Percentiles rank a stretch among this genome's conserved stretches.
Evolutionary conservation across 1,140 invertebrate genomes (phyloP).

Genomic region (Hydropsyche tenuis): DNA sequence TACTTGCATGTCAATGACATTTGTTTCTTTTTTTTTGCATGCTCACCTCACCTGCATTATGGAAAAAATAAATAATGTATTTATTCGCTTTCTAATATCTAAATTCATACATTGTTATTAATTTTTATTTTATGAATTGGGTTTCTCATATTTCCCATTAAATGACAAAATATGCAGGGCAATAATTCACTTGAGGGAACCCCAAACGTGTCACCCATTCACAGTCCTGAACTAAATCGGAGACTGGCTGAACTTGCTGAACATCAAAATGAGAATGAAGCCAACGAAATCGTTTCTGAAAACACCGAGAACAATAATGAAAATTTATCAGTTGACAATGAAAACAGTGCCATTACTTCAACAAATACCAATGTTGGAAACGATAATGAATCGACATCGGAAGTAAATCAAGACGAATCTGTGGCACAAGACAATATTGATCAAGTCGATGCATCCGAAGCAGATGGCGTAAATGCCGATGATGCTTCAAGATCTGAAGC

Average conservation of each 20-base stretch:
- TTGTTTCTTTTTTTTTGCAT: slow-evolving; percentile 26
- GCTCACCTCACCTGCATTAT: slow-evolving; percentile 23
- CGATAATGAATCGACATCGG: not conserved
- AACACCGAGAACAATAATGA: not conserved
- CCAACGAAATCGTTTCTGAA: not conserved
- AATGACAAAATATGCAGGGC: slow-evolving; percentile 44
- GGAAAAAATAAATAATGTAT: slow-evolving; percentile 22
- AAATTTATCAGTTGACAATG: not conserved
- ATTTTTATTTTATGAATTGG: slow-evolving; percentile 22
- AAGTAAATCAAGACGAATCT: not conserved
- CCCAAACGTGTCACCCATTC: slow-evolving; percentile 41
- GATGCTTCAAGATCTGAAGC: slow-evolving; percentile 8
- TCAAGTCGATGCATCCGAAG: slow-evolving; percentile 1
- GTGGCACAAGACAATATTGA: not conserved
- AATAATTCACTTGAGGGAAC: slow-evolving; percentile 43
- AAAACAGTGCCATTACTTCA: not conserved
- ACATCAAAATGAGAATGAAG: slow-evolving; percentile 31
- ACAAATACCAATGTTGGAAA: not conserved
- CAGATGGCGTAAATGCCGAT: slow-evolving; percentile 6
- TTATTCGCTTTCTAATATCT: slow-evolving; percentile 22
- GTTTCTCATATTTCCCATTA: slow-evolving; percentile 29
- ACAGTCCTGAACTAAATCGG: slow-evolving; percentile 40
- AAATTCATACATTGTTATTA: slow-evolving; percentile 24
- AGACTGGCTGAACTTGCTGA: slow-evolving; percentile 37
- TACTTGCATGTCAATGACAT: slow-evolving; percentile 23